Conservation (phyloP, 2,888 invertebrate genomes). For the Bursaphelenchus okinawaensis region DNA sequence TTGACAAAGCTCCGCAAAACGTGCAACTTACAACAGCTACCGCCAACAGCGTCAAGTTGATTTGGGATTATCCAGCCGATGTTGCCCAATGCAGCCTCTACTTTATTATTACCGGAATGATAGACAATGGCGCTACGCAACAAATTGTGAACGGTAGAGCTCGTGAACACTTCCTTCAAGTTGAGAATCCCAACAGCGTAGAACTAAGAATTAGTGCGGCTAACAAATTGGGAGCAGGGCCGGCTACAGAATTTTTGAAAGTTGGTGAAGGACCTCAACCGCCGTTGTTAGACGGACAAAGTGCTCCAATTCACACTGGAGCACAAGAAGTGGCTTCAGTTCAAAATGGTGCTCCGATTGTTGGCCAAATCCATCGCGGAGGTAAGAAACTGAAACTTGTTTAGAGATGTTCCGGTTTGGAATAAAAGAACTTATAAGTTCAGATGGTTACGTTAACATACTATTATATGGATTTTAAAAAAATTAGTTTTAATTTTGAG, state of each 20-base stretch:
- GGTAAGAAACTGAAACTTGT: too few species aligned
- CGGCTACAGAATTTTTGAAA: constrained; percentile 33
- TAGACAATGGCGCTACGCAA: constrained; percentile 32
- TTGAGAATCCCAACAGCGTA: constrained; percentile 17
- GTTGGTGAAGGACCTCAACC: background rate
- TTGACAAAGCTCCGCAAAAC: constrained; percentile 20
- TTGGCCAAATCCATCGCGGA: background rate
- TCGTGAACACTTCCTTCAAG: constrained; percentile 40
- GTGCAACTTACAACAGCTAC: constrained; percentile 18
- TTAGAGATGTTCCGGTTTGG: too few species aligned
- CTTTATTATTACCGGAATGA: constrained; percentile 49
- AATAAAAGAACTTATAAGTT: too few species aligned
- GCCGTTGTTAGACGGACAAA: background rate
- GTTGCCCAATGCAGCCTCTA: constrained; percentile 41
- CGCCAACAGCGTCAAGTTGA: constrained; percentile 21
- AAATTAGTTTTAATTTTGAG: too few species aligned
- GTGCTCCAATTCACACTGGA: too few species aligned
- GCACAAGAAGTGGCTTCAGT: too few species aligned
- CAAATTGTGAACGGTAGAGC: constrained; percentile 30
- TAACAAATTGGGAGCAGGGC: constrained; percentile 49
- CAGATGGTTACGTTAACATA: too few species aligned
- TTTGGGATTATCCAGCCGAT: constrained; percentile 39
- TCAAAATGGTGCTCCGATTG: background rate
- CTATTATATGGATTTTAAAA: too few species aligned
- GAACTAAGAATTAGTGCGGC: constrained; percentile 32